phyloP scores from a whole-genome alignment of 2,888 invertebrate species.

The Fabriciana adippe region DNA sequence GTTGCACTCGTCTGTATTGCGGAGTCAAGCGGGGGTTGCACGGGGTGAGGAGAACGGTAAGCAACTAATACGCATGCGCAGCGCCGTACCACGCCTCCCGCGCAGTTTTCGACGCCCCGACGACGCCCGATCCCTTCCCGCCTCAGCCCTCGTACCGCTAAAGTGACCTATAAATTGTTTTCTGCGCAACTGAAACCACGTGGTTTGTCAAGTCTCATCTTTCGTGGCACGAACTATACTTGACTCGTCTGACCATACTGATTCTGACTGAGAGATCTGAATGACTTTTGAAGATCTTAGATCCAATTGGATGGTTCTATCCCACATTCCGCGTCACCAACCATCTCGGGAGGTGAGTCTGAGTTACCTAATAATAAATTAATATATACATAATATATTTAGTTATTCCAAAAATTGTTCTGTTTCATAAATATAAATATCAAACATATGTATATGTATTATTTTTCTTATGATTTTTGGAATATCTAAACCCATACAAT shows the following conservation, averaged over 20 bases:
- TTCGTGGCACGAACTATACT: too few relatives aligned
- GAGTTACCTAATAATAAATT: conserved; percentile 44
- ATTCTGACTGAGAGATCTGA: conserved; percentile 43
- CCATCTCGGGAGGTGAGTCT: conserved; percentile 67
- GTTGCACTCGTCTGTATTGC: too few relatives aligned
- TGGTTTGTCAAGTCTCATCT: too few relatives aligned
- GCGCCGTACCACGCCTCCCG: too few relatives aligned
- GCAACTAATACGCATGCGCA: too few relatives aligned
- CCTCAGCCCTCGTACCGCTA: too few relatives aligned
- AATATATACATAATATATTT: conserved; percentile 19
- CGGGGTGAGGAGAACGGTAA: too few relatives aligned
- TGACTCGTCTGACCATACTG: conserved; percentile 22
- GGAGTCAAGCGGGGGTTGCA: too few relatives aligned
- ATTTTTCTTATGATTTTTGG: conserved; percentile 1
- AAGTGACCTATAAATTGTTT: too few relatives aligned
- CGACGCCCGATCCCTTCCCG: too few relatives aligned
- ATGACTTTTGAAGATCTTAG: conserved; percentile 56
- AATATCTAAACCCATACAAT: background rate
- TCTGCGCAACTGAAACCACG: too few relatives aligned
- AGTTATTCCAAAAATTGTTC: conserved; percentile 19
- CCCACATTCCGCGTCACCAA: conserved; percentile 65
- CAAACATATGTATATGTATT: background rate
- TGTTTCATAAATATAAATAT: background rate
- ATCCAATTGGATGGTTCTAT: conserved; percentile 50
- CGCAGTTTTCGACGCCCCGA: too few relatives aligned